Evolutionary conservation across 2,888 invertebrate species (phyloP).

Genomic region (Idaea dimidiata): DNA sequence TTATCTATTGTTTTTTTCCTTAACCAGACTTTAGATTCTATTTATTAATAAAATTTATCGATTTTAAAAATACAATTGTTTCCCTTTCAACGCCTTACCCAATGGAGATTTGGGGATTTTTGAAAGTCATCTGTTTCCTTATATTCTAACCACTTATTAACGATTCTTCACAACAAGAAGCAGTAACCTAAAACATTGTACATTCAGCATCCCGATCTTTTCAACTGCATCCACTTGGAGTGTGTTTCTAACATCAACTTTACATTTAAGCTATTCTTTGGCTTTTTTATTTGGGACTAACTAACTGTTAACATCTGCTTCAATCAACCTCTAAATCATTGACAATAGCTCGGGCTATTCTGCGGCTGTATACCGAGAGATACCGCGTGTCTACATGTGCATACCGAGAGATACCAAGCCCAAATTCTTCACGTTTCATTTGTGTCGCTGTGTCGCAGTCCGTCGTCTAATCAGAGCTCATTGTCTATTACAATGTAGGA

Average conservation of each 20-base stretch:
- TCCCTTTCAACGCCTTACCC: no score
- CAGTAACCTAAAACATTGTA: no score
- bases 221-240: no score
- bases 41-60: no score
- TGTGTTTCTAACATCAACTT: not conserved
- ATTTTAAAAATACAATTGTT: no score
- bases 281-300: not conserved
- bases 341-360: not conserved
- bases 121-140: no score
- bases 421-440: not conserved
- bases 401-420: not conserved
- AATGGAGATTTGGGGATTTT: no score
- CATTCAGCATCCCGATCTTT: no score
- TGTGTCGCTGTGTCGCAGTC: not conserved
- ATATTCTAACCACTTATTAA: no score
- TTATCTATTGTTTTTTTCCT: no score
- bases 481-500: not conserved
- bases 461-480: not conserved
- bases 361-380: not conserved
- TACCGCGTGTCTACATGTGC: not conserved
- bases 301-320: slow-evolving; percentile 2
- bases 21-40: no score
- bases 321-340: not conserved
- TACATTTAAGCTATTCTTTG: not conserved
- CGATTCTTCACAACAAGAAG: no score